Evolutionary conservation across 2,797 vertebrate genomes (phyloP), one percentile per base, ranked within the genome.

Genomic region (Adelosebastes latens): DNA sequence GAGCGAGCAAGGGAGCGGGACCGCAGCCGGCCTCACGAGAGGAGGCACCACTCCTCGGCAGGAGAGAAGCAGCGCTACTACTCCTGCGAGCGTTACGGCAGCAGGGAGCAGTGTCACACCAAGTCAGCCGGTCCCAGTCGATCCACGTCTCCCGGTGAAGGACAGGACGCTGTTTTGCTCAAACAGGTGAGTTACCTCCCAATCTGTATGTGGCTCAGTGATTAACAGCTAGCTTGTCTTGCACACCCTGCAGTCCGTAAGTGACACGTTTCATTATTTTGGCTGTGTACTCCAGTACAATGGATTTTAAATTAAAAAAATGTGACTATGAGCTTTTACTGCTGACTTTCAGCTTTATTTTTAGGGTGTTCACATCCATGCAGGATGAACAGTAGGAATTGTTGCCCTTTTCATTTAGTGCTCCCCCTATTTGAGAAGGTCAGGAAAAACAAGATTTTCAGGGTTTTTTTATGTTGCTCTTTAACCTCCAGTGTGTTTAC

Each of bases 21-120:
- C 62, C 96, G 98, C 0, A 96, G 97, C n/a, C 96, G 98, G 18
- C 97, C 98, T 16, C 97, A 98, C 2, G 98, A 99, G 92, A 96
- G 98, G 87, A 97, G 97, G 91, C 97, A 98, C 61, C 97, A 97
- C 2, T 97, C 98, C 0, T 97, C 97, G 0, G 98, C 97, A 0
- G 94, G 93, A 1, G 97, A 97, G 92, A 99, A 98, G 93, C 98
- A 99, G 85, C 97, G 98, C 27, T 99, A 98, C 93, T 99, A 98
- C 88, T 99, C 98, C 46, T 99, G 98, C 0, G 98, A 99, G 87
- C 97, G 97, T 55, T 99, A 98, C 0, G 96, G 97, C 86, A 96
- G 96, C 95, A 95, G 96, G n/a, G 98, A 99, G 77, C 96, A 94
- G 27, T 91, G 90, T 6, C 96, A 97, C 64, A 92, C 97, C 91